Conservation (phyloP, 2,113 vertebrate species). For the Hemicordylus capensis region DNA sequence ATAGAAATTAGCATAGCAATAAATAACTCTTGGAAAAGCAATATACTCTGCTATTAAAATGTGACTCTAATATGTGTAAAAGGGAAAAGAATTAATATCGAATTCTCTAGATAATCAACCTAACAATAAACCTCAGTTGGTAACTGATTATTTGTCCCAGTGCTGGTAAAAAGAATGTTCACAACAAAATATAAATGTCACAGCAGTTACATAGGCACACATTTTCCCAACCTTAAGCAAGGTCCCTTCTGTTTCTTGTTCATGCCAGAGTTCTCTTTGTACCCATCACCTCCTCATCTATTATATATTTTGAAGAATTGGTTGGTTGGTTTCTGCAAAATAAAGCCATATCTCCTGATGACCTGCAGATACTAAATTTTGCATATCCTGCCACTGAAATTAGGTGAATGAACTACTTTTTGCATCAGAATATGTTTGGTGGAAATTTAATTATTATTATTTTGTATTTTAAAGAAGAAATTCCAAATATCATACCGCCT, state of each 20-base stretch:
- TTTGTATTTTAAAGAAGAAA: too few species aligned
- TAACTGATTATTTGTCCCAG: slow-evolving; percentile 40
- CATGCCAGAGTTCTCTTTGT: background rate
- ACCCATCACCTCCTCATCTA: background rate
- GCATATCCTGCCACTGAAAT: too few species aligned
- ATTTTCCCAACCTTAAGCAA: slow-evolving; percentile 17
- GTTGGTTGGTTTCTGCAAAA: too few species aligned
- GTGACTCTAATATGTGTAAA: slow-evolving; percentile 38
- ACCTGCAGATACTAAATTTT: too few species aligned
- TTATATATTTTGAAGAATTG: too few species aligned
- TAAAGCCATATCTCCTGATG: too few species aligned
- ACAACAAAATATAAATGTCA: background rate
- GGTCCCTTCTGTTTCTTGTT: background rate
- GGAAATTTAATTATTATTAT: too few species aligned
- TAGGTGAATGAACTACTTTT: too few species aligned
- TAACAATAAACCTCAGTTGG: slow-evolving; percentile 28
- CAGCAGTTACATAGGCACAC: background rate
- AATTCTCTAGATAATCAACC: slow-evolving; percentile 31
- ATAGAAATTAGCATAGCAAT: background rate
- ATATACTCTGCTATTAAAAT: background rate
- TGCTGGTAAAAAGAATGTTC: slow-evolving; percentile 29
- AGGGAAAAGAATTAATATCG: slow-evolving; percentile 31
- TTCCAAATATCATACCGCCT: too few species aligned
- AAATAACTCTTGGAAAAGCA: slow-evolving; percentile 26
- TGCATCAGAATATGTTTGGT: too few species aligned